Base-by-base conservation (phyloP, 2,797 vertebrate genomes). In the Lacerta bilineata region DNA sequence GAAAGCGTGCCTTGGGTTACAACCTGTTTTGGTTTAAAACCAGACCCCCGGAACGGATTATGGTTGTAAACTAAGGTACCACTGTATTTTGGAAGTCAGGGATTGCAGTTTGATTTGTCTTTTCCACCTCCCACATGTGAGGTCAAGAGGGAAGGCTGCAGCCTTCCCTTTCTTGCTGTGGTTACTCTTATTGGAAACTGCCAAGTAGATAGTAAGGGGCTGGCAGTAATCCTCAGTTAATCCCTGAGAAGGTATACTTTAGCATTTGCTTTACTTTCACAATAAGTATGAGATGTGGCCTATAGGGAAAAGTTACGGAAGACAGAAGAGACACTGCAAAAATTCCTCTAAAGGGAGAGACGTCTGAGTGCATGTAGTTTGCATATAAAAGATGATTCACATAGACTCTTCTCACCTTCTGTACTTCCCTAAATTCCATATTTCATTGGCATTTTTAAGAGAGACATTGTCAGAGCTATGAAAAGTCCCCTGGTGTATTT, bases 381-480 rank as follows among this genome's bases (percentile, higher is more conserved):
- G 20, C 33, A 8, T 81, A 50, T 43, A 68, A 1, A 83, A 66
- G n/a, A 84, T 72, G 13, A 3, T 87, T 59, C 2, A 11, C 0
- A 0, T 2, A 43, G 41, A 84, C 2, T 11, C 23, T 71, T 25
- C 50, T 76, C 7, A 66, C 39, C 27, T 75, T 75, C 33, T 10
- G n/a, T 5, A 74, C 10, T 39, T 17, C 75, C 87, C 18, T 20
- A 41, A 13, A 25, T 2, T 81, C 15, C 71, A 41, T n/a, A 4
- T 41, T 89, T 0, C 15, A 85, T 82, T 81, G 36, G 89, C 69
- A 82, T 90, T 15, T 15, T 43, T 88, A 64, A 78, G 23, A 17
- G 11, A 18, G 72, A 83, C 61, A 25, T 18, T 25, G 2, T 3
- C 82, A 13, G 8, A 86, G 85, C 79, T 1, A 2, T 64, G 17